Percentiles rank a stretch among this genome's conserved stretches.
phyloP scores from a whole-genome alignment of 2,888 invertebrate genomes.

The Hemaris fuciformis region DNA sequence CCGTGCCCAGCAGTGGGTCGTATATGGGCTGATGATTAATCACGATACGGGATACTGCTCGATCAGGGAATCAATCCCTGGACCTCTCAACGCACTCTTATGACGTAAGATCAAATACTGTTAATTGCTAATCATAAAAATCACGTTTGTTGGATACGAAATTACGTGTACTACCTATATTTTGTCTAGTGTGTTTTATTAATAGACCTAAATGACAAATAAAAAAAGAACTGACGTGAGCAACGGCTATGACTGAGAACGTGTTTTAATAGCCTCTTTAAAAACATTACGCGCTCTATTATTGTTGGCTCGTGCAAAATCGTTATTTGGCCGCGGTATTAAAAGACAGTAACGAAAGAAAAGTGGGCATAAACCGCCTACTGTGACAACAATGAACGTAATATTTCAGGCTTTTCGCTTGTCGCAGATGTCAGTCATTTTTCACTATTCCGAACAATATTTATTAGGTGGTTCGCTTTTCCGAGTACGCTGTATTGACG shows the following conservation, averaged over 20 bases:
- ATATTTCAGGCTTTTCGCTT: slow-evolving; percentile 7
- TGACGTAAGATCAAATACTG: too few species aligned
- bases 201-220: not conserved
- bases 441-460: not conserved
- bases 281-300: not conserved
- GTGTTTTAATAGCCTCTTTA: not conserved
- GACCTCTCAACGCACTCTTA: too few species aligned
- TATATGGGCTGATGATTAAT: too few species aligned
- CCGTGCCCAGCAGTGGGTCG: too few species aligned
- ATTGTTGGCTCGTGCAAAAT: slow-evolving; percentile 11
- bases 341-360: slow-evolving; percentile 2
- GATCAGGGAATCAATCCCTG: too few species aligned
- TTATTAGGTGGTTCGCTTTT: slow-evolving; percentile 7
- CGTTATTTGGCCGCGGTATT: not conserved
- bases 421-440: slow-evolving; percentile 11
- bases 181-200: too few species aligned
- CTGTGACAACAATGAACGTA: not conserved
- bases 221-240: not conserved
- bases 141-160: too few species aligned
- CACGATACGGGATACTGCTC: too few species aligned
- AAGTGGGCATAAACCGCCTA: slow-evolving; percentile 3
- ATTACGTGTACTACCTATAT: too few species aligned
- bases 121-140: too few species aligned
- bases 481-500: not conserved
- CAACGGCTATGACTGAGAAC: not conserved